phyloP scores from a whole-genome alignment of 2,113 vertebrate species.

The Fukomys damarensis region DNA sequence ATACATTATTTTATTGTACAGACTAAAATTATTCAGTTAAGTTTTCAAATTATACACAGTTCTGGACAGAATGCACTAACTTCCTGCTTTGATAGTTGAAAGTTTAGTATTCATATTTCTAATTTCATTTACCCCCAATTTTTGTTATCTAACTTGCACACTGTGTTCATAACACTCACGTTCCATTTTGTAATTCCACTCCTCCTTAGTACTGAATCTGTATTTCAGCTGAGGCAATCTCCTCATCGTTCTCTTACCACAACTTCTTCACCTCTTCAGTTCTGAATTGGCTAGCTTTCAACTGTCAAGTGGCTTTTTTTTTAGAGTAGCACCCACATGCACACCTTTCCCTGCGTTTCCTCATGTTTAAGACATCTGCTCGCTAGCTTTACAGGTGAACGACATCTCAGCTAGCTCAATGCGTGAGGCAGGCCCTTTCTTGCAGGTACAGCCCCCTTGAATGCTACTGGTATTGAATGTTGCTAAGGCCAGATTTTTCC shows the following conservation, averaged over 20 bases:
- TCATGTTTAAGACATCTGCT: background rate
- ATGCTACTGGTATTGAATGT: background rate
- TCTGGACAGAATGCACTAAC: slow-evolving; percentile 46
- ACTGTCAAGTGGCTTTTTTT: background rate
- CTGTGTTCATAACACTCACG: background rate
- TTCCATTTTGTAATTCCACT: background rate
- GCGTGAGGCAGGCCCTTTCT: background rate
- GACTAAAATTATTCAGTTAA: background rate
- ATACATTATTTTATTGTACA: background rate
- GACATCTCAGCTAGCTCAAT: background rate
- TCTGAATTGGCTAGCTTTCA: background rate
- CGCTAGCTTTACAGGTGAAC: background rate
- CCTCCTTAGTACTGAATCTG: background rate
- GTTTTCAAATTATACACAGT: slow-evolving; percentile 19
- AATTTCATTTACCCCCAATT: background rate
- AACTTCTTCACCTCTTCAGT: background rate
- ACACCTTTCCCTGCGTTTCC: background rate
- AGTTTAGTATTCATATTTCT: background rate
- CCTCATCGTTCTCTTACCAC: background rate
- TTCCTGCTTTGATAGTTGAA: slow-evolving; percentile 33
- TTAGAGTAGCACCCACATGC: background rate
- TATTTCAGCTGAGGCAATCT: background rate
- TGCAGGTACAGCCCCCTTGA: background rate
- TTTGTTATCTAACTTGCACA: slow-evolving; percentile 15
- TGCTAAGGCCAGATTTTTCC: background rate